Base-by-base conservation (phyloP, 2,113 vertebrate species). In the Brachionichthys hirsutus region DNA sequence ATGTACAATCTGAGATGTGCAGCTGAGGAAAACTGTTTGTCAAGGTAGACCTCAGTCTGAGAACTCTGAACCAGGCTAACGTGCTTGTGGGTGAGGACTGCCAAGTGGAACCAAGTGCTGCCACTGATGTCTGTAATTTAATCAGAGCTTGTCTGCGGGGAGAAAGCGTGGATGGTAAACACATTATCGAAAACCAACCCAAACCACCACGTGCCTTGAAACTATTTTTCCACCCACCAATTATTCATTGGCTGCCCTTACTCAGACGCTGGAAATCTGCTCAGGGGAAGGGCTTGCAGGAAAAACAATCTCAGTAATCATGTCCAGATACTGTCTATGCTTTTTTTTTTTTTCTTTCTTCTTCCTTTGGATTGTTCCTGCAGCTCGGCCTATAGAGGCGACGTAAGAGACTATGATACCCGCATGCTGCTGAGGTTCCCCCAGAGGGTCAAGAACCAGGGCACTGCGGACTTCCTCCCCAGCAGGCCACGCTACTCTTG, bases 1-100 rank as follows among this genome's bases (percentile, higher is more conserved):
- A 98, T 99, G 96, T 99, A 99, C 85, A 98, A 94, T 85, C 86
- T 99, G 85, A 91, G 97, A 73, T 99, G 97, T 72, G 95, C 97
- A 2, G 93, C 95, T 0, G 97, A 99, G 78, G 97, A 99, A 73
- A 98, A 98, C 89, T 99, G 97, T 75, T 86, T 99, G 84, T 94
- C 97, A 79, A 98, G 97, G 97, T 98, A 92, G 34, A n/a, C 43
- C 9, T 12, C 55, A 70, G 67, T 80, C 70, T 68, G 45, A 43
- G 54, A 66, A 49, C 54, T 64, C 11, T 73, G 68, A 75, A 62
- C 68, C 73, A 70, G 55, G 45, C 64, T 78, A 17, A 75, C 74
- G 80, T 68, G 75, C 65, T 62, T 48, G 78, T 71, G 78, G 56
- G 58, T 53, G 13, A 17, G 57, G 35, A 38, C 46, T 81, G 22